Evolutionary conservation across 2,888 invertebrate genomes (phyloP).

Genomic region (Meloe dianella): DNA sequence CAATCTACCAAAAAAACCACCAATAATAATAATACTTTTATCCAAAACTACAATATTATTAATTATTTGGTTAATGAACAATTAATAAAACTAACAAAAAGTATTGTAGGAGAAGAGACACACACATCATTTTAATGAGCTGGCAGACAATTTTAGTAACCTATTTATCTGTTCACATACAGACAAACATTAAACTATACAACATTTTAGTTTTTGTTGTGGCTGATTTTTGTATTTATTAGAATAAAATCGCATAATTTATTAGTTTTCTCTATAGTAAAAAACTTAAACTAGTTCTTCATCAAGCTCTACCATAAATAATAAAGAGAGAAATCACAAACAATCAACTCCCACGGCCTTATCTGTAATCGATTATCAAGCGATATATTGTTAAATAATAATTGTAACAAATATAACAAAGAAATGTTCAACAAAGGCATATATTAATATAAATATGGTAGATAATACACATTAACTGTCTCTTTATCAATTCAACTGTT

Average conservation of each 20-base stretch:
- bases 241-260: background rate
- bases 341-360: slow-evolving; percentile 7
- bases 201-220: background rate
- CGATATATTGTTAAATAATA: background rate
- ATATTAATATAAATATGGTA: background rate
- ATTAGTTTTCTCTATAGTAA: background rate
- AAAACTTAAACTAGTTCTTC: background rate
- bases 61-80: background rate
- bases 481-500: slow-evolving; percentile 5
- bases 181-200: background rate
- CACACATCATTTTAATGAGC: slow-evolving; percentile 11
- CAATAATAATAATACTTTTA: no score
- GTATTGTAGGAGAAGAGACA: background rate
- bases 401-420: background rate
- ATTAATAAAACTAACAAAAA: background rate
- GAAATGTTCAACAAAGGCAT: background rate
- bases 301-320: background rate
- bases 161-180: slow-evolving; percentile 9
- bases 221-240: background rate
- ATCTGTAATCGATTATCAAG: background rate
- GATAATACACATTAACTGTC: background rate
- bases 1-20: no score
- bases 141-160: slow-evolving; percentile 12
- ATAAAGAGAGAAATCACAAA: slow-evolving; percentile 1
- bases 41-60: background rate